A percentile compares a stretch with the other conserved stretches of the same genome.
Evolutionary conservation across 2,113 vertebrate species (phyloP).

Genomic region (Pygoscelis adeliae): DNA sequence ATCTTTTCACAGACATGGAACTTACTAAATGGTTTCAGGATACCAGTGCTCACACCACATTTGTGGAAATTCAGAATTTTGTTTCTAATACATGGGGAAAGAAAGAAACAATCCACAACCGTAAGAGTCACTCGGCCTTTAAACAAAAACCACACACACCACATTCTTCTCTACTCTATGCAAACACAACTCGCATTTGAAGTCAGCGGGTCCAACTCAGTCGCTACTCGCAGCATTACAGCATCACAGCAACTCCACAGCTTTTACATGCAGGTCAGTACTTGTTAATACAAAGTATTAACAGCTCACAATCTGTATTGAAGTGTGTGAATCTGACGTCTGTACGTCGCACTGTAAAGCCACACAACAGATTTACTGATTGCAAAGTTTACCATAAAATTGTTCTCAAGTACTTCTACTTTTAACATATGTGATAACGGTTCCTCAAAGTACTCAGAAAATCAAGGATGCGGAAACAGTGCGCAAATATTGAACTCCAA

Average conservation of each 20-base stretch:
- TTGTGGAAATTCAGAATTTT: not conserved
- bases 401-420: not conserved
- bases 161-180: not conserved
- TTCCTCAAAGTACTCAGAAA: not conserved
- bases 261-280: not conserved
- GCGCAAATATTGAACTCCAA: not conserved
- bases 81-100: not conserved
- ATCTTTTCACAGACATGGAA: not conserved
- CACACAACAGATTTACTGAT: accelerated
- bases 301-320: not conserved
- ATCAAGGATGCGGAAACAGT: not conserved
- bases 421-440: not conserved
- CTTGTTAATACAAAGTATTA: accelerated
- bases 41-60: not conserved
- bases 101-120: not conserved
- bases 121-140: not conserved
- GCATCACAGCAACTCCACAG: accelerated
- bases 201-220: not conserved
- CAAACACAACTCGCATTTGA: not conserved
- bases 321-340: accelerated
- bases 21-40: not conserved
- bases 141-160: not conserved
- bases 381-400: not conserved
- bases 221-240: accelerated
- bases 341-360: not conserved